Conservation (phyloP, 1,140 invertebrate genomes). For the Drosophila lowei region DNA sequence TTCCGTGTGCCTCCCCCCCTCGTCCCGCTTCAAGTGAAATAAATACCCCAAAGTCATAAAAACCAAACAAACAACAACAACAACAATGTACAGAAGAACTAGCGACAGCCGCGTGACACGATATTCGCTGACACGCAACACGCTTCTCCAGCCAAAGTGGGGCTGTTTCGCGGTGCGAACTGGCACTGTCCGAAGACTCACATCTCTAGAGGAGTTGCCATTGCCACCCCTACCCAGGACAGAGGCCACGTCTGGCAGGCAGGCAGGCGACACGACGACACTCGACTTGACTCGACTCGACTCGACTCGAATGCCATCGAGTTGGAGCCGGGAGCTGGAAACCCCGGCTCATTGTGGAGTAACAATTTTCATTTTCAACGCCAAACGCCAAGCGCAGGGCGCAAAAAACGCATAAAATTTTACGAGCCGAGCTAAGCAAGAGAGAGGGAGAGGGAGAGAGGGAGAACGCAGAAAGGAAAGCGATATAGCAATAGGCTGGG, state of each 20-base stretch:
- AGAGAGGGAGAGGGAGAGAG: conserved; percentile 12
- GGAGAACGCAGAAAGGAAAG: conserved; percentile 1
- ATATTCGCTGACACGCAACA: neutral
- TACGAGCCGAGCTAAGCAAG: conserved; percentile 64
- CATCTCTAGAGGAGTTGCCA: too few species aligned
- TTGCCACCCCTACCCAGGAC: too few species aligned
- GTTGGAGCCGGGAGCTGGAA: conserved; percentile 10
- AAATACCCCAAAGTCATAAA: conserved; percentile 80
- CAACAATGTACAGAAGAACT: conserved; percentile 19
- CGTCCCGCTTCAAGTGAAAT: conserved; percentile 68
- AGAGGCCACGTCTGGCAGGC: conserved; percentile 36
- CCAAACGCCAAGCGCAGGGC: conserved; percentile 37
- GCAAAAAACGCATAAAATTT: conserved; percentile 82
- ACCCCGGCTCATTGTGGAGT: conserved; percentile 47
- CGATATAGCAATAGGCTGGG: neutral
- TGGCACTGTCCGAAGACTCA: too few species aligned
- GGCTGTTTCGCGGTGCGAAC: conserved; percentile 3
- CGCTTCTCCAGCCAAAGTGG: conserved; percentile 46
- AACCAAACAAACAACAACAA: conserved; percentile 36
- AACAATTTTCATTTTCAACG: conserved; percentile 81
- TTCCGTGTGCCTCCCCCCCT: conserved; percentile 15
- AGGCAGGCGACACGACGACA: conserved; percentile 66
- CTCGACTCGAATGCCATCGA: conserved; percentile 59
- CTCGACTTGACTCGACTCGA: conserved; percentile 66
- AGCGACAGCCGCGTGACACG: conserved; percentile 14